Evolutionary conservation across 2,113 vertebrate species (phyloP).

Genomic region (Jaculus jaculus): DNA sequence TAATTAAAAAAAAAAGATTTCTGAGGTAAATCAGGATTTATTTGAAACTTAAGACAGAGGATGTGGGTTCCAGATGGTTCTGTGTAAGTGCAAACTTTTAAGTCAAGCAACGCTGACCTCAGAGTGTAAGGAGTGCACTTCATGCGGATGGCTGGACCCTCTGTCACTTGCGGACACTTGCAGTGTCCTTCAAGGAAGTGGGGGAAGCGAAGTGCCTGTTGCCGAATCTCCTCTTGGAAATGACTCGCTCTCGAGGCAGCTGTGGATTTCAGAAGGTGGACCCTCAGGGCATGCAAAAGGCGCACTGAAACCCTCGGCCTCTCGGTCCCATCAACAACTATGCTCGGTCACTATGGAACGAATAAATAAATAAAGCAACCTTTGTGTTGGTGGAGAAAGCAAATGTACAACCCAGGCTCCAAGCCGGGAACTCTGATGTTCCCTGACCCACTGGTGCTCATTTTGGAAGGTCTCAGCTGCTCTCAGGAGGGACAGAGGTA

Average conservation of each 20-base stretch:
- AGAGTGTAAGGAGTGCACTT: constrained; percentile 61
- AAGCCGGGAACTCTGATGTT: neutral
- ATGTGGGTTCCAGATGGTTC: constrained; percentile 78
- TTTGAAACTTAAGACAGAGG: constrained; percentile 63
- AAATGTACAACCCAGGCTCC: neutral
- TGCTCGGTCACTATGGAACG: constrained; percentile 50
- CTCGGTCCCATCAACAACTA: constrained; percentile 19
- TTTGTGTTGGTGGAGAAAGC: constrained; percentile 35
- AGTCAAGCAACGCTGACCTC: constrained; percentile 67
- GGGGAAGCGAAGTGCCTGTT: constrained; percentile 5
- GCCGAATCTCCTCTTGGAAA: constrained; percentile 60
- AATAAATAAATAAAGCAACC: constrained; percentile 48
- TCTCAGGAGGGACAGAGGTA: neutral
- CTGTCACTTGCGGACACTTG: constrained; percentile 65
- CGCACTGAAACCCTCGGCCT: constrained; percentile 27
- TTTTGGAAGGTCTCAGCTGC: neutral
- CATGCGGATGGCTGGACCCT: constrained; percentile 66
- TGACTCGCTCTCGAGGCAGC: neutral
- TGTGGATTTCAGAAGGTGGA: constrained; percentile 39
- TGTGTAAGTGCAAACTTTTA: constrained; percentile 46
- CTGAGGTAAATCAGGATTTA: constrained; percentile 72
- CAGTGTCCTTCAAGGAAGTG: constrained; percentile 63
- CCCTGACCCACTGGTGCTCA: neutral
- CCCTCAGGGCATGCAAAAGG: constrained; percentile 47
- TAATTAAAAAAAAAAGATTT: too few species aligned